Conservation (phyloP, 2,113 vertebrate genomes). For the Polypterus senegalus region DNA sequence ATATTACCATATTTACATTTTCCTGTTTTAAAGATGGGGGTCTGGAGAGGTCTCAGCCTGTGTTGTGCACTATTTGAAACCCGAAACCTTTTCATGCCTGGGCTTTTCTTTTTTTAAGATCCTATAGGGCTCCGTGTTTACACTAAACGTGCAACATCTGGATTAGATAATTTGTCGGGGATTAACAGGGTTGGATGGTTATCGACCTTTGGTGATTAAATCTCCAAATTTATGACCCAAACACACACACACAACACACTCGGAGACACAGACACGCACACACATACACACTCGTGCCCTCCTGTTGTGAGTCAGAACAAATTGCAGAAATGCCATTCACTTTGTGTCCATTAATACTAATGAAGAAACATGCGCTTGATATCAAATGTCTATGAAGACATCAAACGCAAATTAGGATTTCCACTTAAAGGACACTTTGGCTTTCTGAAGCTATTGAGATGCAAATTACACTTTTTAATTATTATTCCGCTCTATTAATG, state of each 20-base stretch:
- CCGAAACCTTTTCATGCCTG: constrained; percentile 66
- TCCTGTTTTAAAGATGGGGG: constrained; percentile 60
- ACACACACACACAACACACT: neutral
- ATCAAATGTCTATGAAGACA: too few relatives aligned
- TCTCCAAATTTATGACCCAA: constrained; percentile 12
- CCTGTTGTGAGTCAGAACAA: too few relatives aligned
- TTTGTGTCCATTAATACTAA: too few relatives aligned
- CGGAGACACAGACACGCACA: constrained; percentile 15
- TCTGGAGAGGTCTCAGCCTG: constrained; percentile 50
- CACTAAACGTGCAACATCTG: constrained; percentile 81
- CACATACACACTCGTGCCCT: constrained; percentile 9
- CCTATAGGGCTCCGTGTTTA: constrained; percentile 78
- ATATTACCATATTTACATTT: constrained; percentile 82
- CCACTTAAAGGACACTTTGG: too few relatives aligned
- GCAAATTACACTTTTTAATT: too few relatives aligned
- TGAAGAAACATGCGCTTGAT: too few relatives aligned
- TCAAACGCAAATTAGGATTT: too few relatives aligned
- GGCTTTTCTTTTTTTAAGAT: constrained; percentile 89
- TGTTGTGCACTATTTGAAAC: constrained; percentile 71
- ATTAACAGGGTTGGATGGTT: constrained; percentile 73
- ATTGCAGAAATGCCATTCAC: too few relatives aligned
- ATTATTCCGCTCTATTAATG: too few relatives aligned
- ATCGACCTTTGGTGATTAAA: constrained; percentile 69
- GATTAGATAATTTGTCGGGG: constrained; percentile 97
- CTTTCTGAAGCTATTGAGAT: too few relatives aligned